These are phyloP conservation scores for Charanyca ferruginea DNA, from an alignment of 2,888 invertebrate species.

Conservation along the genomic window DNA sequence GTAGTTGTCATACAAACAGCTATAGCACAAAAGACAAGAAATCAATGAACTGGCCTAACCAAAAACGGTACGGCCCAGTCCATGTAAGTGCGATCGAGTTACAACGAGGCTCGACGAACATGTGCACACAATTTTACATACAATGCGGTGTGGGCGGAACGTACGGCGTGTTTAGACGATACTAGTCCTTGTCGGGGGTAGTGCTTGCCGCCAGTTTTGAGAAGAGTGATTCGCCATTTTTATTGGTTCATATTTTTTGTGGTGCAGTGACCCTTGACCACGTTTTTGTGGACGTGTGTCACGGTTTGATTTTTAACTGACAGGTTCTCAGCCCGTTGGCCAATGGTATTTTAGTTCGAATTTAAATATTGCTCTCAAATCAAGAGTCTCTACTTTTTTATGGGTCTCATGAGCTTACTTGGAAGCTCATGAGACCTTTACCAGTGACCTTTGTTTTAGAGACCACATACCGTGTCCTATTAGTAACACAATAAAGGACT, in stretches of 20 bases:
- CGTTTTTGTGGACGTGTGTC: constrained; percentile 13
- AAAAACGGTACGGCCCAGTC: constrained; percentile 82
- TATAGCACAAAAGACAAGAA: constrained; percentile 53
- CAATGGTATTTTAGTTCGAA: neutral
- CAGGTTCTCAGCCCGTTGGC: constrained; percentile 12
- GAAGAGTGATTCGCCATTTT: constrained; percentile 47
- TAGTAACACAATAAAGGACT: too few relatives aligned
- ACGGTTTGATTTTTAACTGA: constrained; percentile 27
- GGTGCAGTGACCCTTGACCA: constrained; percentile 45
- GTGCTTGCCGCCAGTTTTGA: constrained; percentile 49
- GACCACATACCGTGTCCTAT: too few relatives aligned
- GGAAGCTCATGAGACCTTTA: too few relatives aligned
- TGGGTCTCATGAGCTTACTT: too few relatives aligned
- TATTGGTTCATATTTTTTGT: constrained; percentile 16
- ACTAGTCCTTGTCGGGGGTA: constrained; percentile 66
- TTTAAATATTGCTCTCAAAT: neutral
- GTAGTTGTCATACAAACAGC: constrained; percentile 48
- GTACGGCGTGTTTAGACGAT: constrained; percentile 56
- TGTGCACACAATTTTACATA: constrained; percentile 82
- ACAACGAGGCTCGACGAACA: constrained; percentile 65
- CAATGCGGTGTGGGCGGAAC: constrained; percentile 84
- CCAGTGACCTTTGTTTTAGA: too few relatives aligned
- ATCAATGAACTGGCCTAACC: constrained; percentile 71
- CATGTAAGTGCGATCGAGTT: constrained; percentile 81
- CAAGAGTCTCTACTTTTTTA: too few relatives aligned